These are phyloP conservation scores for Aproaerema taeniolella DNA, from an alignment of 2,888 invertebrate genomes.

Conservation along the genomic window DNA sequence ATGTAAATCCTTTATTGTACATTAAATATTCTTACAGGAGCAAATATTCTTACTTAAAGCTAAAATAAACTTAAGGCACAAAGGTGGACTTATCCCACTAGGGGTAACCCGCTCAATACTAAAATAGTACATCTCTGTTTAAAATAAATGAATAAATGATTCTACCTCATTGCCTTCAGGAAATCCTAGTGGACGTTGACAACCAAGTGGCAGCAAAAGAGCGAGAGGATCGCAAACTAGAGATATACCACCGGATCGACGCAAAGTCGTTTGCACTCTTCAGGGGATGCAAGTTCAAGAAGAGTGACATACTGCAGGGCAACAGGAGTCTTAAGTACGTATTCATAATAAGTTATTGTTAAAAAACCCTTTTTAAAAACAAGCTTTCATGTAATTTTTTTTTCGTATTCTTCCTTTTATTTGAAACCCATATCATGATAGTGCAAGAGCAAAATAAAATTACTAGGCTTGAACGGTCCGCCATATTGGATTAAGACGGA, in stretches of 20 bases:
- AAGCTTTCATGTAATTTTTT: too few relatives aligned
- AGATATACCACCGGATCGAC: slow-evolving; percentile 95
- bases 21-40: too few relatives aligned
- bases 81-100: neutral
- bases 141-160: too few relatives aligned
- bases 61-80: too few relatives aligned
- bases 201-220: slow-evolving; percentile 95
- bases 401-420: neutral
- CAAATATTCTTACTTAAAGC: too few relatives aligned
- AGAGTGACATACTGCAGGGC: slow-evolving; percentile 91
- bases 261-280: slow-evolving; percentile 93
- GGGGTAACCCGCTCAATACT: neutral
- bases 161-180: too few relatives aligned
- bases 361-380: too few relatives aligned
- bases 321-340: slow-evolving; percentile 86
- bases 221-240: slow-evolving; percentile 90
- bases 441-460: too few relatives aligned
- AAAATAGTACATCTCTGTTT: neutral
- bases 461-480: too few relatives aligned
- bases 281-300: slow-evolving; percentile 93
- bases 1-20: too few relatives aligned
- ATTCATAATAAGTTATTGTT: too few relatives aligned
- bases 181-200: slow-evolving; percentile 93
- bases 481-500: too few relatives aligned
- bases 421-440: neutral